Percentiles rank a stretch among this genome's conserved stretches.
phyloP scores from a whole-genome alignment of 2,113 vertebrate genomes.

The Plecotus auritus region DNA sequence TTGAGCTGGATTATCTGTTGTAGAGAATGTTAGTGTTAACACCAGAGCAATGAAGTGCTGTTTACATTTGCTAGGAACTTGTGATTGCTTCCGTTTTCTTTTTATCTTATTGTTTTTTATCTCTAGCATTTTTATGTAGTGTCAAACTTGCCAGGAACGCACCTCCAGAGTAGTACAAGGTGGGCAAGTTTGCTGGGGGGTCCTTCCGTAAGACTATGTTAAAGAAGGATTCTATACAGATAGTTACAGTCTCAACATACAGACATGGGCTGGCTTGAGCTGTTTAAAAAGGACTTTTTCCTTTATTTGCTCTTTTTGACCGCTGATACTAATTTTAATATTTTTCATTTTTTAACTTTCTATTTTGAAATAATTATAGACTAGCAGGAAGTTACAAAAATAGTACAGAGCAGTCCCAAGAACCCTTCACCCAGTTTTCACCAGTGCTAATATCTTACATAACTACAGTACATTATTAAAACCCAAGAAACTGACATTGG shows the following conservation, averaged over 20 bases:
- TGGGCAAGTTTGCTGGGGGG: background rate
- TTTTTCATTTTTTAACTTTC: slow-evolving; percentile 25
- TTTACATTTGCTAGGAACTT: background rate
- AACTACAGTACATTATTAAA: background rate
- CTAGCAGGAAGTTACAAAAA: slow-evolving; percentile 50
- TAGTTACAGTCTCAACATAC: background rate
- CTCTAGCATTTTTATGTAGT: background rate
- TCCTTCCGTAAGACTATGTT: background rate
- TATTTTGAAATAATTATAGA: slow-evolving; percentile 52
- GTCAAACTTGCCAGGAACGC: background rate
- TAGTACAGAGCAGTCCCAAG: background rate
- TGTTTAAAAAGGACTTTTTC: background rate
- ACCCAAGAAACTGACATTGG: background rate
- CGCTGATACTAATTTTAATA: background rate
- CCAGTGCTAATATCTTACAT: background rate
- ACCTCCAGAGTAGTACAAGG: background rate
- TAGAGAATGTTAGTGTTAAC: background rate
- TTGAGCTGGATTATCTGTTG: background rate
- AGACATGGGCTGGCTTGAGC: background rate
- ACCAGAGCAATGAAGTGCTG: background rate
- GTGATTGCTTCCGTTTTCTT: background rate
- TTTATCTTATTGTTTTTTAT: slow-evolving; percentile 12
- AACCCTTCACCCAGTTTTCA: background rate
- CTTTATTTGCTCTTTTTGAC: background rate
- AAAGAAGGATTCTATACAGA: background rate